A percentile compares a stretch with the other conserved stretches of the same genome.
Evolutionary conservation across 2,888 invertebrate genomes (phyloP).

Genomic region (Furcula furcula): DNA sequence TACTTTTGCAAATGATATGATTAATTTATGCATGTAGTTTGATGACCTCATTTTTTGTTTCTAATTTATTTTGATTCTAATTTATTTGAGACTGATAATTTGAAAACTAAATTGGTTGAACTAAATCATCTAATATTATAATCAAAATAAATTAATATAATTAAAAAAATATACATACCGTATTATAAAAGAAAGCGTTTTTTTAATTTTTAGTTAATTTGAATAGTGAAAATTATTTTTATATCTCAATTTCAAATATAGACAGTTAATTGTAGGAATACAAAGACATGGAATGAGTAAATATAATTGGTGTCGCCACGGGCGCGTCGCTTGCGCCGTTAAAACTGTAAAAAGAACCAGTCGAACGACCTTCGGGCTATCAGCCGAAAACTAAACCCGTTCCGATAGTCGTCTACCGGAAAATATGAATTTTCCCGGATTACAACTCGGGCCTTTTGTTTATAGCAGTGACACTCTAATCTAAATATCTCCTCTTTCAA

Average conservation of each 20-base stretch:
- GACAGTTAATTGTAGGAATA: slow-evolving; percentile 36
- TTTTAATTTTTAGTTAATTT: too few species aligned
- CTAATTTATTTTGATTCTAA: not conserved
- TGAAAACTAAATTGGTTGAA: not conserved
- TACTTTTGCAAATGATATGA: not conserved
- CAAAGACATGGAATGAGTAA: slow-evolving; percentile 46
- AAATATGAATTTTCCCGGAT: slow-evolving; percentile 52
- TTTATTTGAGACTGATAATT: not conserved
- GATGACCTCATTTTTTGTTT: not conserved
- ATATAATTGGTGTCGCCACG: slow-evolving; percentile 44
- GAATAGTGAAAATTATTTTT: too few species aligned
- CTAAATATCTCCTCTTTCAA: slow-evolving; percentile 13
- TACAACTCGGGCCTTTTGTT: slow-evolving; percentile 2
- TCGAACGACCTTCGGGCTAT: slow-evolving; percentile 68
- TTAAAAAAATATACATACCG: too few species aligned
- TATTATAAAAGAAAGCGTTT: too few species aligned
- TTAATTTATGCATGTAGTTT: not conserved
- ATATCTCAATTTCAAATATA: too few species aligned
- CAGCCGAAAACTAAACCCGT: slow-evolving; percentile 61
- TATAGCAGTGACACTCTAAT: too few species aligned
- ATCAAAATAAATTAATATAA: too few species aligned
- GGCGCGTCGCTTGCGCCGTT: slow-evolving; percentile 60
- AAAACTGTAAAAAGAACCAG: slow-evolving; percentile 78
- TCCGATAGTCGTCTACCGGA: slow-evolving; percentile 34
- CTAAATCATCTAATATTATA: too few species aligned